Percentiles rank a stretch among this genome's conserved stretches.
phyloP scores from a whole-genome alignment of 2,888 invertebrate genomes.

The Drosophila paramelanica region DNA sequence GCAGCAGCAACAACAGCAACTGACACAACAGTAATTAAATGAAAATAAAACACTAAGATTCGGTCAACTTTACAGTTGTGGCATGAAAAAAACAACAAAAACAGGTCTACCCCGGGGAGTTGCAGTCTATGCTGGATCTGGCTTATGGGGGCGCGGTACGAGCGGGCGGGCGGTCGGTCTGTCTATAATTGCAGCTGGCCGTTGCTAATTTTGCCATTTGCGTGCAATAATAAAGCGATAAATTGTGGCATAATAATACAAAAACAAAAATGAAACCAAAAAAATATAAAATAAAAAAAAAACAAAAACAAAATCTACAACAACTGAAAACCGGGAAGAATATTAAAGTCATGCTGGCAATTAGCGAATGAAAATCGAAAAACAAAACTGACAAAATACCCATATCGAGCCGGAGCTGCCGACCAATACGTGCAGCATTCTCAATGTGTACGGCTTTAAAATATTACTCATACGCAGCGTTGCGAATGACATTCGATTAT shows the following conservation, averaged over 20 bases:
- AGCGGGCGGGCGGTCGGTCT: slow-evolving; percentile 8
- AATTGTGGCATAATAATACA: slow-evolving; percentile 42
- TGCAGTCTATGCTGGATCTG: slow-evolving; percentile 3
- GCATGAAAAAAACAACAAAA: slow-evolving; percentile 33
- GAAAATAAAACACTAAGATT: slow-evolving; percentile 77
- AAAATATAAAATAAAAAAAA: slow-evolving; percentile 17
- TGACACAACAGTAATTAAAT: slow-evolving; percentile 70
- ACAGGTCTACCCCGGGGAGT: slow-evolving; percentile 58
- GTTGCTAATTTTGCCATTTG: slow-evolving; percentile 72
- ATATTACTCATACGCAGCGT: slow-evolving; percentile 39
- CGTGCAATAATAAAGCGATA: slow-evolving; percentile 73
- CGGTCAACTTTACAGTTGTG: slow-evolving; percentile 58
- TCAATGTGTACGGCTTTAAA: slow-evolving; percentile 4
- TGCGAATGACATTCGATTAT: slow-evolving; percentile 34
- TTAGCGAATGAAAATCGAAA: slow-evolving; percentile 50
- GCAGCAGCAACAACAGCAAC: slow-evolving; percentile 21
- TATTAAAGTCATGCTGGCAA: slow-evolving; percentile 47
- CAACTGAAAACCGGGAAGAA: slow-evolving; percentile 52
- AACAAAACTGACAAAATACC: slow-evolving; percentile 21
- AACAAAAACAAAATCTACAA: slow-evolving; percentile 14
- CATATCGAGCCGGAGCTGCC: slow-evolving; percentile 16
- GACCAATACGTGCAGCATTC: neutral
- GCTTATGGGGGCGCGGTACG: neutral
- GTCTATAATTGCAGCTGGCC: slow-evolving; percentile 54
- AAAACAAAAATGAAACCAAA: neutral